Percentiles rank a stretch among this genome's conserved stretches.
phyloP scores from a whole-genome alignment of 2,888 invertebrate genomes.

The Eupithecia tripunctaria region DNA sequence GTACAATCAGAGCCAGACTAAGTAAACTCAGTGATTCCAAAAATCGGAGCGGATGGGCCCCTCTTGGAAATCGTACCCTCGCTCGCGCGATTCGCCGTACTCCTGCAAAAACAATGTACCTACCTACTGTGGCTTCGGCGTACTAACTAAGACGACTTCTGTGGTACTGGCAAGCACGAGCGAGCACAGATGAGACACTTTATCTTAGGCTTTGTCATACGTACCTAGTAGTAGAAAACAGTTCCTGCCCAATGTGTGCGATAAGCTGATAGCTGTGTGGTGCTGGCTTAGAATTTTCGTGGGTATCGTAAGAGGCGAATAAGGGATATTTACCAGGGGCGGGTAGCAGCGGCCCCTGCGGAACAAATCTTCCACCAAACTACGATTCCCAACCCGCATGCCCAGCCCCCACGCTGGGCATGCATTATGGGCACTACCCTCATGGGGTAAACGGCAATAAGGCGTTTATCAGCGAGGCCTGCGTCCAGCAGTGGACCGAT shows the following conservation, averaged over 20 bases:
- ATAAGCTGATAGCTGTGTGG: too few relatives aligned
- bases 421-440: too few relatives aligned
- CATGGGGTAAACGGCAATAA: too few relatives aligned
- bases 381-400: too few relatives aligned
- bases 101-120: slow-evolving; percentile 20
- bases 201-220: not conserved
- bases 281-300: too few relatives aligned
- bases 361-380: too few relatives aligned
- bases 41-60: slow-evolving; percentile 11
- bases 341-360: too few relatives aligned
- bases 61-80: slow-evolving; percentile 23
- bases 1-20: not conserved
- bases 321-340: too few relatives aligned
- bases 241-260: not conserved
- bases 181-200: not conserved
- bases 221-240: not conserved
- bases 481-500: too few relatives aligned
- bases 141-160: not conserved
- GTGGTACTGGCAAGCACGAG: slow-evolving; percentile 4
- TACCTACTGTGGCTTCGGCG: not conserved
- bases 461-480: too few relatives aligned
- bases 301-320: too few relatives aligned
- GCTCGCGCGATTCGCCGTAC: slow-evolving; percentile 20
- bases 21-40: not conserved
- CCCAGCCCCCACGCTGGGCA: too few relatives aligned